Evolutionary conservation across 2,113 vertebrate genomes (phyloP).

Genomic region (Ailurus styani): DNA sequence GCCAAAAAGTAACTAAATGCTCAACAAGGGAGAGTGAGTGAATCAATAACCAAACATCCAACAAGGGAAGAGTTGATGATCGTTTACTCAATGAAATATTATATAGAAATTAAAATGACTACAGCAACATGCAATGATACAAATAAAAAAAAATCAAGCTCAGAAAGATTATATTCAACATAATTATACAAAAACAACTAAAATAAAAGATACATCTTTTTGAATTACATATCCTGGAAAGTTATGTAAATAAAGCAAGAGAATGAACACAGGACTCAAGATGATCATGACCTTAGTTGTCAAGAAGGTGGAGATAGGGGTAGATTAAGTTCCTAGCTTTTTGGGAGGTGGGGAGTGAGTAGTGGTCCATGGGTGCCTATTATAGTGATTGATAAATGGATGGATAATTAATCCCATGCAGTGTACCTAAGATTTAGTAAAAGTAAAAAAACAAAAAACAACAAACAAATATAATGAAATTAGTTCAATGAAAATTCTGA

Average conservation of each 20-base stretch:
- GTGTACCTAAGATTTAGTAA: not conserved
- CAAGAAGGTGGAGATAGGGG: not conserved
- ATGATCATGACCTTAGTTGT: not conserved
- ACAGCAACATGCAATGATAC: not conserved
- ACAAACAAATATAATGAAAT: not conserved
- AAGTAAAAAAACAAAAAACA: not conserved
- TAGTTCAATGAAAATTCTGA: constrained; percentile 30
- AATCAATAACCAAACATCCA: not conserved
- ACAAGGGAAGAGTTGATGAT: not conserved
- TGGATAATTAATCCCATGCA: not conserved
- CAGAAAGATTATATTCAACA: constrained; percentile 6
- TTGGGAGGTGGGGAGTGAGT: too few species aligned
- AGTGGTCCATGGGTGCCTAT: not conserved
- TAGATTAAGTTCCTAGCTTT: not conserved
- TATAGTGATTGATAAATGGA: not conserved
- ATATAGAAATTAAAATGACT: not conserved
- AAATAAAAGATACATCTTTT: not conserved
- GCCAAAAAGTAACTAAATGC: not conserved
- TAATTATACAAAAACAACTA: not conserved
- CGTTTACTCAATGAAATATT: not conserved
- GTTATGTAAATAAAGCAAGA: constrained; percentile 1
- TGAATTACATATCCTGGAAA: not conserved
- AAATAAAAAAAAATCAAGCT: not conserved
- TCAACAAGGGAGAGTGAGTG: not conserved
- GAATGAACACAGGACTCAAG: not conserved